phyloP scores from a whole-genome alignment of 2,888 invertebrate genomes.

The Cosmorhoe ocellata region DNA sequence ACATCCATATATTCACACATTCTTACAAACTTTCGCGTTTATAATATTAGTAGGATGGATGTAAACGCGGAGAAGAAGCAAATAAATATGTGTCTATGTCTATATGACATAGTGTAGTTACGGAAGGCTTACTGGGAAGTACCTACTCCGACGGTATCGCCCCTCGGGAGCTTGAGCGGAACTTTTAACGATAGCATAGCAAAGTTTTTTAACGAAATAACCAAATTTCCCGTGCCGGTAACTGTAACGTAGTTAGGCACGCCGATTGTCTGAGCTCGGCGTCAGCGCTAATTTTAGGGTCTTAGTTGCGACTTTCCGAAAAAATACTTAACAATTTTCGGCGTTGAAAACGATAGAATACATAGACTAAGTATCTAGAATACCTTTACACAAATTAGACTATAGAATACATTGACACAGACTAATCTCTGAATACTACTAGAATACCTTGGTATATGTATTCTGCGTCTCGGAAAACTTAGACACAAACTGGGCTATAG shows the following conservation, averaged over 20 bases:
- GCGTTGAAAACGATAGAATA: conserved; percentile 3
- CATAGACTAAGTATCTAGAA: too few relatives aligned
- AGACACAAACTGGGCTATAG: too few relatives aligned
- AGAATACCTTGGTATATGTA: too few relatives aligned
- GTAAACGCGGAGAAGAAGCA: too few relatives aligned
- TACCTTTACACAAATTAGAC: too few relatives aligned
- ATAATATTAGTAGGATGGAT: too few relatives aligned
- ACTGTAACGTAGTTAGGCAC: conserved; percentile 31
- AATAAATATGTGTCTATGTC: too few relatives aligned
- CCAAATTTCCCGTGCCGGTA: conserved; percentile 68
- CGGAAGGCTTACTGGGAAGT: conserved; percentile 22
- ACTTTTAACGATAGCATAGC: conserved; percentile 77
- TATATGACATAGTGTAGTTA: conserved; percentile 3
- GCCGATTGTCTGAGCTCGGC: conserved; percentile 33
- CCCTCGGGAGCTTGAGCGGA: conserved; percentile 70
- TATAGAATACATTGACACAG: too few relatives aligned
- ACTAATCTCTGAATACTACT: too few relatives aligned
- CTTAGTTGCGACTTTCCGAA: conserved; percentile 29
- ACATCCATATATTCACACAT: too few relatives aligned
- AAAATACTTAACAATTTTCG: conserved; percentile 20
- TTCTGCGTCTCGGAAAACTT: too few relatives aligned
- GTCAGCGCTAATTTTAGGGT: conserved; percentile 32
- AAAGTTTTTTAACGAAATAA: conserved; percentile 80
- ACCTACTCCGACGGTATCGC: conserved; percentile 38
- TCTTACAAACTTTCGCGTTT: too few relatives aligned